Percentiles rank a stretch among this genome's conserved stretches.
Conservation (phyloP, 23 tunicate genomes). For the Ascidia mentula region DNA sequence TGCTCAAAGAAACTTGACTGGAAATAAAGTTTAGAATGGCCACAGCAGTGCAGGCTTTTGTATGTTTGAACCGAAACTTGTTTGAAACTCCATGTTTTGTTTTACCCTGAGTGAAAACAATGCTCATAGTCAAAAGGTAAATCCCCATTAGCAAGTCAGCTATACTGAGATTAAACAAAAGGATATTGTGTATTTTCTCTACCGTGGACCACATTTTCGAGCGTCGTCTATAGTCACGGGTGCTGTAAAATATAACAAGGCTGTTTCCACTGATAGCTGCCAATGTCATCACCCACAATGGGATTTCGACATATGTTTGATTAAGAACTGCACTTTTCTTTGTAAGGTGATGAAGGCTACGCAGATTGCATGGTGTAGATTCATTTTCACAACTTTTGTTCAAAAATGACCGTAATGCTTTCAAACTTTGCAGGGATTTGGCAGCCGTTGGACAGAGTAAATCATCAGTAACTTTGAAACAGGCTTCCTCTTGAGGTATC, state of each 20-base stretch:
- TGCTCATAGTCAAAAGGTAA: not conserved
- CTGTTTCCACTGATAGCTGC: not conserved
- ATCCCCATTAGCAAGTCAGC: slow-evolving; percentile 38
- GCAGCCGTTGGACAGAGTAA: too few relatives aligned
- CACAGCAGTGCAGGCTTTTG: not conserved
- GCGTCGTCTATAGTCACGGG: not conserved
- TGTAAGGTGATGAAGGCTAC: too few relatives aligned
- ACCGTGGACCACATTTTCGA: not conserved
- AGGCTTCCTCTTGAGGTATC: too few relatives aligned
- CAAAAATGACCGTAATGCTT: too few relatives aligned
- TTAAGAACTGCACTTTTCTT: too few relatives aligned
- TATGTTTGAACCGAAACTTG: not conserved
- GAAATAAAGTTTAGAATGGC: not conserved
- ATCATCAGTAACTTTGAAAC: too few relatives aligned
- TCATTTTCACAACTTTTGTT: too few relatives aligned
- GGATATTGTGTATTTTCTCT: slow-evolving; percentile 13
- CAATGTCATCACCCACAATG: not conserved
- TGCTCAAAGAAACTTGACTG: not conserved
- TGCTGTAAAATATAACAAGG: not conserved
- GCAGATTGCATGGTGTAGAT: too few relatives aligned
- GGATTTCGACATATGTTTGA: not conserved
- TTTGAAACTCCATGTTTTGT: not conserved
- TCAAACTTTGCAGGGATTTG: too few relatives aligned
- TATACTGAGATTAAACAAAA: slow-evolving; percentile 13
- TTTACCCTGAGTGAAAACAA: not conserved